These are phyloP conservation scores for Thymelicus lineola DNA, from an alignment of 2,888 invertebrate genomes.

Conservation along the genomic window DNA sequence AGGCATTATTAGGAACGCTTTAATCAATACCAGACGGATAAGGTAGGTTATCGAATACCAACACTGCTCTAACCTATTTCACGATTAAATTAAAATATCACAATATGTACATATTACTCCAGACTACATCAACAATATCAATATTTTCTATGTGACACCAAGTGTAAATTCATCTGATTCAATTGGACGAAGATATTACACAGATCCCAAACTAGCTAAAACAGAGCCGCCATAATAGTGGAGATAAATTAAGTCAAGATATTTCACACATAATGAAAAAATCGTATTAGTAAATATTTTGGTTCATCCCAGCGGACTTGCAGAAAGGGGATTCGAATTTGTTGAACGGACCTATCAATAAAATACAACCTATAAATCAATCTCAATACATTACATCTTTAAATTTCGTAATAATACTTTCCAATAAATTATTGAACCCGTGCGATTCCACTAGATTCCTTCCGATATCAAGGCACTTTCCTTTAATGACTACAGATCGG, in stretches of 20 bases:
- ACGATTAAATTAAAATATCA: slow-evolving; percentile 83
- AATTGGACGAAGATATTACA: slow-evolving; percentile 55
- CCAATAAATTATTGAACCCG: slow-evolving; percentile 54
- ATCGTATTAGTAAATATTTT: slow-evolving; percentile 27
- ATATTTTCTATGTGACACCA: slow-evolving; percentile 59
- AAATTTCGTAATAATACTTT: slow-evolving; percentile 64
- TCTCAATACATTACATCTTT: slow-evolving; percentile 55
- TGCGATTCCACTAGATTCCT: slow-evolving; percentile 52
- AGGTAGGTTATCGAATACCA: slow-evolving; percentile 59
- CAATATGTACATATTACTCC: slow-evolving; percentile 82
- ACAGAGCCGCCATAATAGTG: slow-evolving; percentile 46
- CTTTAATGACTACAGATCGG: slow-evolving; percentile 48
- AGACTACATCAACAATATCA: slow-evolving; percentile 75
- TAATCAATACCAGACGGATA: slow-evolving; percentile 62
- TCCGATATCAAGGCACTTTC: slow-evolving; percentile 67
- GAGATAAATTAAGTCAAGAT: slow-evolving; percentile 40
- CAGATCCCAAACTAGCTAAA: slow-evolving; percentile 55
- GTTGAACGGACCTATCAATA: slow-evolving; percentile 43
- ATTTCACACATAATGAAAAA: slow-evolving; percentile 24
- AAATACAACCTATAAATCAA: slow-evolving; percentile 53
- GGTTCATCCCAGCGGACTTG: slow-evolving; percentile 20
- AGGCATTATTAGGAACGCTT: slow-evolving; percentile 59
- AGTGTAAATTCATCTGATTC: slow-evolving; percentile 47
- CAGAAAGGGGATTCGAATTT: slow-evolving; percentile 31
- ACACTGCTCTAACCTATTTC: slow-evolving; percentile 74